phyloP scores from a whole-genome alignment of 2,888 invertebrate species.

The Xiphydria camelus region DNA sequence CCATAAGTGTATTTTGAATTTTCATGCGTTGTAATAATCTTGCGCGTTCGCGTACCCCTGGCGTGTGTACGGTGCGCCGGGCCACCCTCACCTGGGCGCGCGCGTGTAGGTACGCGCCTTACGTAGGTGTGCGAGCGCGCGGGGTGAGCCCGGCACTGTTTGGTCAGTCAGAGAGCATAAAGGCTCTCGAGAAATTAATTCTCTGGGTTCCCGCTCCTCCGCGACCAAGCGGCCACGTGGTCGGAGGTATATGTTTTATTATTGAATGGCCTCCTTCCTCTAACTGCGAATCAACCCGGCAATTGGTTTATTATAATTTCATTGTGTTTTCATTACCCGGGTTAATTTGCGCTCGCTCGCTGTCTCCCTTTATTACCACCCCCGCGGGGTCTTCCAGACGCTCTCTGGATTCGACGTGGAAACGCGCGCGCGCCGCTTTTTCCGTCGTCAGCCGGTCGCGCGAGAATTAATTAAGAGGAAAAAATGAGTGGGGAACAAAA shows the following conservation, averaged over 20 bases:
- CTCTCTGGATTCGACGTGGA: slow-evolving; percentile 26
- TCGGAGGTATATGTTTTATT: slow-evolving; percentile 50
- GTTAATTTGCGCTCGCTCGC: slow-evolving; percentile 44
- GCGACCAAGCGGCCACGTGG: slow-evolving; percentile 19
- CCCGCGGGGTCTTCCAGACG: slow-evolving; percentile 25
- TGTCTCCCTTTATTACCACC: slow-evolving; percentile 46
- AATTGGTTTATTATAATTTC: slow-evolving; percentile 58
- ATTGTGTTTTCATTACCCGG: slow-evolving; percentile 55
- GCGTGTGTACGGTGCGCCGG: slow-evolving; percentile 30
- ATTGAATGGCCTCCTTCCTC: slow-evolving; percentile 53
- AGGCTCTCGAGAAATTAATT: slow-evolving; percentile 56
- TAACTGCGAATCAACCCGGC: slow-evolving; percentile 52
- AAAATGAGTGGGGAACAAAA: too few species aligned
- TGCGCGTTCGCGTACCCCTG: slow-evolving; percentile 20
- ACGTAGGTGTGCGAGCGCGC: too few species aligned
- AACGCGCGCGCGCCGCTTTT: too few species aligned
- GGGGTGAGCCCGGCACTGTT: slow-evolving; percentile 34
- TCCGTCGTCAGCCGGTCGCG: too few species aligned
- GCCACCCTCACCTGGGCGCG: background rate
- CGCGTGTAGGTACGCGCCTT: background rate
- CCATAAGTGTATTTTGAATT: slow-evolving; percentile 52
- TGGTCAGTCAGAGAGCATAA: slow-evolving; percentile 54
- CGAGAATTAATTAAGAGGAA: too few species aligned
- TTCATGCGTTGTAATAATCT: slow-evolving; percentile 48
- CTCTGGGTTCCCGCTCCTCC: slow-evolving; percentile 36